A percentile compares a stretch with the other conserved stretches of the same genome.
phyloP scores from a whole-genome alignment of 2,113 vertebrate genomes.

The Corythornis madagascariensis region DNA sequence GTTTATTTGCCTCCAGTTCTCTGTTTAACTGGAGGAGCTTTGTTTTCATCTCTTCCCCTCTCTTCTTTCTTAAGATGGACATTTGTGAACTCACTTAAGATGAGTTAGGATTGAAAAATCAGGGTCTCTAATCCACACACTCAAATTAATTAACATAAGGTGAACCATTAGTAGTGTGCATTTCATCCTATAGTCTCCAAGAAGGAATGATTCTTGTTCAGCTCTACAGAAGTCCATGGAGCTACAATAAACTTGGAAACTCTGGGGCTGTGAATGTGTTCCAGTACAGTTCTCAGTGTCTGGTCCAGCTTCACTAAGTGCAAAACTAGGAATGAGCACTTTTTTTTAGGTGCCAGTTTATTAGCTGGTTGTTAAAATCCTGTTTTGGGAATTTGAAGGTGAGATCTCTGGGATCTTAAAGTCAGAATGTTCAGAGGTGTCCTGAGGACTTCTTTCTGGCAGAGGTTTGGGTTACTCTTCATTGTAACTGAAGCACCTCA shows the following conservation, averaged over 20 bases:
- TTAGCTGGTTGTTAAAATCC: slow-evolving; percentile 16
- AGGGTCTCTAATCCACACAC: neutral
- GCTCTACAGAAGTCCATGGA: neutral
- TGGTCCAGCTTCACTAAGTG: neutral
- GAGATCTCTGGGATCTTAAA: neutral
- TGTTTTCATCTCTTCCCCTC: too few relatives aligned
- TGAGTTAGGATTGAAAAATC: neutral
- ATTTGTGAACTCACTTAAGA: neutral
- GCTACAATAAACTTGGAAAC: neutral
- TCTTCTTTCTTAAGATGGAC: neutral
- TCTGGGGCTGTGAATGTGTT: slow-evolving; percentile 10
- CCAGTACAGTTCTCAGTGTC: neutral
- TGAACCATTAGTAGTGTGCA: neutral
- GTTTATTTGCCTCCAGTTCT: neutral
- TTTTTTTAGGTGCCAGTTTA: neutral
- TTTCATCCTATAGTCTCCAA: neutral
- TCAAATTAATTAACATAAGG: neutral
- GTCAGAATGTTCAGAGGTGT: neutral
- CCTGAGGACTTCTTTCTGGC: neutral
- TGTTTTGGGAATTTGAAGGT: neutral
- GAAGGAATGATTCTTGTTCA: neutral
- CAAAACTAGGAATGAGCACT: neutral
- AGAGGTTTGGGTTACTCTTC: neutral
- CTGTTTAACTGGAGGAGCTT: neutral
- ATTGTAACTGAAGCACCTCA: neutral